Evolutionary conservation across 2,797 vertebrate species (phyloP), one percentile per base, ranked within the genome.

Genomic region (Calcarius lapponicus): DNA sequence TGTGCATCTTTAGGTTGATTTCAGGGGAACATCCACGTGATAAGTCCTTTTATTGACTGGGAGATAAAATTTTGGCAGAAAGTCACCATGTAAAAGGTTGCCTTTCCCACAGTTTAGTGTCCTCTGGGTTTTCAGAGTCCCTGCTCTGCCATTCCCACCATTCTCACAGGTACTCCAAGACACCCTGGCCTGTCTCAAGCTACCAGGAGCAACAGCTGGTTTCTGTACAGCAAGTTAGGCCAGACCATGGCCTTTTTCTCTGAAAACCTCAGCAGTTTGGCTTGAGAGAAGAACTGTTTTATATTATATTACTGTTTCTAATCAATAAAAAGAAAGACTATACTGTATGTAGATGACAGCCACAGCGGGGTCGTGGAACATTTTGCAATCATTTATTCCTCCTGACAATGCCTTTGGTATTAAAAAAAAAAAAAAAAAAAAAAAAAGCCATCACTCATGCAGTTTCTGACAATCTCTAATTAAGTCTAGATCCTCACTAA

Each of bases 401-500:
- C 70, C 53, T 91, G 66, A 96, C 95, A 93, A 88, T 88, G 90
- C 64, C 48, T 92, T 80, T 42, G 58, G 80, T 80, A 72, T 61
- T 36, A 34, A 36, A 38, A 26, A 38, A 36, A 36, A 26, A 40
- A 40, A 36, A 36, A 36, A 36, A 38, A 40, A 54, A 24, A 42
- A 48, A 76, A 70, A 40, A 61, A 10, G 4, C n/a, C 90, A 93
- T 96, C 29, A 25, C 38, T 96, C 91, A 84, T 13, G 51, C 31
- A 74, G 58, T 62, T 94, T 90, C 86, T 95, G 93, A 90, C 95
- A 88, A 66, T 32, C 86, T 60, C 73, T 96, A 93, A 96, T 94
- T 83, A 93, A 72, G 80, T 66, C 80, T 88, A 61, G 89, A 67
- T 93, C 79, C 79, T 93, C 6, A 14, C 64, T 85, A 85, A 76